phyloP scores from a whole-genome alignment of 2,113 vertebrate genomes.

The Engystomops pustulosus region DNA sequence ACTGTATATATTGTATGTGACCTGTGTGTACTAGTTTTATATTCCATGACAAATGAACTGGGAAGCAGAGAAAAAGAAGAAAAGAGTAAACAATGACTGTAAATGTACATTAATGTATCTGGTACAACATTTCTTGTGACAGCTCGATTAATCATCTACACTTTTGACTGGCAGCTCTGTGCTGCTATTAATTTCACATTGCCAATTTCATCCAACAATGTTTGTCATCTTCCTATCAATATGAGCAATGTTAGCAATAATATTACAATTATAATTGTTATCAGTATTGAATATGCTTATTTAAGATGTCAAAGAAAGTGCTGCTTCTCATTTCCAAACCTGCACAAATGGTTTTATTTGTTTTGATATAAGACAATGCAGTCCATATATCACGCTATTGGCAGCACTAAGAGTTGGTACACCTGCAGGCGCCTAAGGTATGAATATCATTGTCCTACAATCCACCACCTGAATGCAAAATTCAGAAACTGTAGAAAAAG shows the following conservation, averaged over 20 bases:
- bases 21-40: slow-evolving; percentile 18
- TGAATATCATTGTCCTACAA: too few species aligned
- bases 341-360: background rate
- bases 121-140: slow-evolving; percentile 27
- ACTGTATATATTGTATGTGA: slow-evolving; percentile 21
- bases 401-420: background rate
- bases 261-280: slow-evolving; percentile 6
- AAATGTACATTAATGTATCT: slow-evolving; percentile 38
- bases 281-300: slow-evolving; percentile 4
- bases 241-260: background rate
- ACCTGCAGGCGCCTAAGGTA: background rate
- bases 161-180: slow-evolving; percentile 27
- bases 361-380: background rate
- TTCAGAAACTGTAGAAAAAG: too few species aligned
- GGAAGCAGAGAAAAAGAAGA: background rate
- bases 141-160: slow-evolving; percentile 35
- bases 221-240: slow-evolving; percentile 23
- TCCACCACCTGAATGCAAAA: too few species aligned
- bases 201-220: slow-evolving; percentile 10
- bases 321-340: background rate
- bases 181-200: slow-evolving; percentile 27
- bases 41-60: background rate
- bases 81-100: slow-evolving; percentile 35
- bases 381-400: background rate
- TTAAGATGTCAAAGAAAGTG: background rate